Percentiles rank a stretch among this genome's conserved stretches.
phyloP scores from a whole-genome alignment of 2,797 vertebrate species.

The Xenentodon cancila region DNA sequence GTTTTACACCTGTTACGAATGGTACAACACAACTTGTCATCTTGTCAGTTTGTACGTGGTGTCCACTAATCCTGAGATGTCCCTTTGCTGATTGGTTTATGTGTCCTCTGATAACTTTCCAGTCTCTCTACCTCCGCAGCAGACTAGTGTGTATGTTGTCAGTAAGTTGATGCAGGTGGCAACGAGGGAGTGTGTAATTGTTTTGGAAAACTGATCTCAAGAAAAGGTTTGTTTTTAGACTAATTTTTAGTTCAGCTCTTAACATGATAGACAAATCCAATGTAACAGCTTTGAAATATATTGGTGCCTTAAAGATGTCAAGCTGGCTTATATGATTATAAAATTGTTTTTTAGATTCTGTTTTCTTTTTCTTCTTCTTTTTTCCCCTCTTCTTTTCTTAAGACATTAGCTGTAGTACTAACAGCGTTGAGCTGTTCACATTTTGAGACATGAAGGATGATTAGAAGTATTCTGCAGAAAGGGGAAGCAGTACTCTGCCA shows the following conservation, averaged over 20 bases:
- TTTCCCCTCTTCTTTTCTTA: too few relatives aligned
- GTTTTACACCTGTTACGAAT: slow-evolving; percentile 2
- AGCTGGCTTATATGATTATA: not conserved
- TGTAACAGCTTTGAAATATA: not conserved
- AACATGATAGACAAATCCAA: too few relatives aligned
- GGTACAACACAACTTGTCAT: not conserved
- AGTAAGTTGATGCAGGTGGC: slow-evolving; percentile 19
- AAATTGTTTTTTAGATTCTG: too few relatives aligned
- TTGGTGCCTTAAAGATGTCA: slow-evolving; percentile 54
- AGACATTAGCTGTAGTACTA: not conserved
- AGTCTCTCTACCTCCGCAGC: slow-evolving; percentile 28
- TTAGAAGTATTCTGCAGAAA: not conserved
- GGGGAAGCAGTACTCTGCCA: too few relatives aligned
- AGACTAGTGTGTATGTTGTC: slow-evolving; percentile 17
- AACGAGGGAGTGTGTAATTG: not conserved
- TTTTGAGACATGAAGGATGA: not conserved
- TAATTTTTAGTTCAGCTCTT: not conserved
- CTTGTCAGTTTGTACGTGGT: not conserved
- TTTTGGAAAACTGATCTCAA: not conserved
- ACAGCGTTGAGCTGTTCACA: not conserved
- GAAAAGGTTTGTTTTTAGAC: not conserved
- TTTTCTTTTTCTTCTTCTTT: too few relatives aligned
- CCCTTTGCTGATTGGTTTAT: slow-evolving; percentile 1
- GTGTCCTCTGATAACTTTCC: not conserved
- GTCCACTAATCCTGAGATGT: not conserved